Base-by-base conservation (phyloP, 1,140 invertebrate genomes). In the Zaprionus lachaisei region DNA sequence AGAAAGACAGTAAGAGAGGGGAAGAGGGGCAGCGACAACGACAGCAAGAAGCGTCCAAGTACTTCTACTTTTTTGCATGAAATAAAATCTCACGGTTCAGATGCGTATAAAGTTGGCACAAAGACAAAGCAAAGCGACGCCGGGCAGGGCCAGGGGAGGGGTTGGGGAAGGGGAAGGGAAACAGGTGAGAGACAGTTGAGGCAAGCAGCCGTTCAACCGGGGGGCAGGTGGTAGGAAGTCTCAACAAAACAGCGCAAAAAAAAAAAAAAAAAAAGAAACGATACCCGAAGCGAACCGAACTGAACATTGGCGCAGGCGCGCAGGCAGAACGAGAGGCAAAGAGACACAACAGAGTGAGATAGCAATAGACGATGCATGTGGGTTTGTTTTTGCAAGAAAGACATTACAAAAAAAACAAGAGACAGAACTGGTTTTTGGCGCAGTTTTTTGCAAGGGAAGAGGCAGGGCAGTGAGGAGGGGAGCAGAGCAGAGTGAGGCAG, bases 81-180 rank as follows among this genome's bases (percentile, higher is more conserved):
- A 90, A 90, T 82, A 90, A 90, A 90, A 90, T 90, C 85, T 90
- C 85, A 90, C 85, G 85, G 86, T 90, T 90, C 85, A 90, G 85
- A 90, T 90, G 85, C 85, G 85, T 90, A 90, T 70, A 74, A 73
- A 89, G 85, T 89, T 90, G 85, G 84, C 84, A 83, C 79, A 81
- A 65, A 80, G 57, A 76, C 49, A 67, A 54, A 65, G 55, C 51
- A 28, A 61, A 17, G 47, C 17, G 31, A 57, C n/a, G 24, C 41
- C 38, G 34, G 24, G 15, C 20, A 66, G 6, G 20, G 15, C 4
- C 2, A 20, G 28, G 4, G 26, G 26, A 11, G 22, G 17, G 57
- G 31, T 28, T 28, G 57, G 38, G 20, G 20, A 20, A 20, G 22
- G 24, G 0, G 24, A 24, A 4, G n/a, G 28, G 28, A 2, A 28